Conservation (phyloP, 2,113 vertebrate genomes). For the Podiceps cristatus region DNA sequence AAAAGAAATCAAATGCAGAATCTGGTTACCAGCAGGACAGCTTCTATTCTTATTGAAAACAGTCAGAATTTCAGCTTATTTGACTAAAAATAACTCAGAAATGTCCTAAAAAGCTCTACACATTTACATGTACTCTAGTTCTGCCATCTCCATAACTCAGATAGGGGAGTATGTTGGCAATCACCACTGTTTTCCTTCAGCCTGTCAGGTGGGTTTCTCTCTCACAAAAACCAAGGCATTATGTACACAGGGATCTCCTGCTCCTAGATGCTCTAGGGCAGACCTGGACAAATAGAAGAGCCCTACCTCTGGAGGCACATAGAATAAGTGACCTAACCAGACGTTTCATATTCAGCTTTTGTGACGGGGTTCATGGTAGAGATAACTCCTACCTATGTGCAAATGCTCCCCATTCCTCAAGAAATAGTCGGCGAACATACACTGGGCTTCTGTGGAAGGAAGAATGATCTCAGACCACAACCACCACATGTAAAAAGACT, state of each 20-base stretch:
- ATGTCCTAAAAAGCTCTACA: neutral
- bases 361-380: neutral
- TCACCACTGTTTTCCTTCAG: neutral
- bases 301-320: neutral
- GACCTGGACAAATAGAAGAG: neutral
- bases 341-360: neutral
- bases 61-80: neutral
- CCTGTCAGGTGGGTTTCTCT: neutral
- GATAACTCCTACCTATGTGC: fast-evolving
- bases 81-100: neutral
- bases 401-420: neutral
- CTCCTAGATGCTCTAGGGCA: neutral
- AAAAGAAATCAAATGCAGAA: neutral
- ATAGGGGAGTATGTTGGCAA: neutral
- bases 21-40: neutral
- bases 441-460: neutral
- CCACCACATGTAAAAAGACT: neutral
- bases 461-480: neutral
- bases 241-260: neutral
- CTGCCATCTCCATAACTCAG: neutral
- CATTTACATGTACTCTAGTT: neutral
- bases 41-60: neutral
- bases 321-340: neutral
- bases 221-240: neutral
- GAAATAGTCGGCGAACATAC: neutral